Evolutionary conservation across 1,140 invertebrate genomes (phyloP).

Genomic region (Marisa cornuarietis): DNA sequence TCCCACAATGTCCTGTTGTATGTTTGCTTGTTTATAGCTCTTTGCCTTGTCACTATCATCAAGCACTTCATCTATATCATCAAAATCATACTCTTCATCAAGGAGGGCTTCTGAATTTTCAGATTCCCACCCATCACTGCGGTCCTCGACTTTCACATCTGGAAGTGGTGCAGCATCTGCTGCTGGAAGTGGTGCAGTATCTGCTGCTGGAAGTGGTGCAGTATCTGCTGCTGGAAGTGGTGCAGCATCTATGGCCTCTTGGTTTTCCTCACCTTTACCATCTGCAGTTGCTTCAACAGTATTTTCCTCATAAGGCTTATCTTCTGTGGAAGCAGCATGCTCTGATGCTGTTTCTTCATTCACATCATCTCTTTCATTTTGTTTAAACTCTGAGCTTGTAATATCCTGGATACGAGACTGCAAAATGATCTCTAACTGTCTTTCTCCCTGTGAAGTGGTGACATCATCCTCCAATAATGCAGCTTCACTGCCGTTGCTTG

Average conservation of each 20-base stretch:
- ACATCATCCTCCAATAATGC: too few species aligned
- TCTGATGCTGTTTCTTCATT: not conserved
- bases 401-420: too few species aligned
- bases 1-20: not conserved
- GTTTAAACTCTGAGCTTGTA: too few species aligned
- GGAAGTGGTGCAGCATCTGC: too few species aligned
- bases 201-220: too few species aligned
- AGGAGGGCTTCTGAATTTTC: conserved; percentile 25
- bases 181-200: too few species aligned
- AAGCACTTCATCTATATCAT: conserved; percentile 40
- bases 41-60: not conserved
- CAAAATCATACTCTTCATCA: conserved; percentile 37
- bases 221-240: too few species aligned
- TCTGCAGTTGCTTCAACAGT: not conserved
- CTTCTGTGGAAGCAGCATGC: not conserved
- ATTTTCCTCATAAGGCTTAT: not conserved
- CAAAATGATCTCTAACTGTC: too few species aligned
- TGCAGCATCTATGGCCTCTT: not conserved
- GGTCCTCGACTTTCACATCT: not conserved
- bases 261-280: not conserved
- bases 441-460: too few species aligned
- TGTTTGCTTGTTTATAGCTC: not conserved
- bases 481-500: too few species aligned
- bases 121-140: conserved; percentile 14
- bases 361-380: not conserved